Evolutionary conservation across 2,888 invertebrate species (phyloP), one percentile per base, ranked within the genome.

Genomic region (Eupsilia transversa): DNA sequence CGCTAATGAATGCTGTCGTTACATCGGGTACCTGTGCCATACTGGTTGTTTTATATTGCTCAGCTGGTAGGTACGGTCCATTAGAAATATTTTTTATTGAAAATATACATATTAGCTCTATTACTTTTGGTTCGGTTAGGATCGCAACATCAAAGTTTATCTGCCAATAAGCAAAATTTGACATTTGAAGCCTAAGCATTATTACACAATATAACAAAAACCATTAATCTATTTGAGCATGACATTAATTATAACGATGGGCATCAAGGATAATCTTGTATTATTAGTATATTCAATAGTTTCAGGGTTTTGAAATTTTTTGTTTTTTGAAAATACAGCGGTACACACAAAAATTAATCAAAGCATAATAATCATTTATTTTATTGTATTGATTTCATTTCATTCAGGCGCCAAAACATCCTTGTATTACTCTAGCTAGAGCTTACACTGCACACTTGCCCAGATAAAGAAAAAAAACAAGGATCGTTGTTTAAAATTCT

Each of bases 1-100:
- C 84, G 89, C 89, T 94, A 93, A 94, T 94, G 92, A 92, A 89
- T 86, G 86, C 82, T 91, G 91, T 92, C 90, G 89, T 91, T 93
- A 91, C 89, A 84, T 90, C 87, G 85, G 82, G 87, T 89, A 88
- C 84, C 84, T 86, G 86, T 81, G 80, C 74, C 65, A 73, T 84
- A 78, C n/a, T 57, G 33, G 27, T 38, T 80, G 46, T 69, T 80
- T 56, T 33, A 52, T 33, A 57, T 33, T 30, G 23, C 33, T 73
- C 33, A 30, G 4, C n/a, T 20, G 38, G 10, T 9, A 43, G 38
- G 10, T 9, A 43, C n/a, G 5, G 33, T 35, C 17, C 1, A 17
- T 23, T 27, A 10, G 49, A 49, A 73, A 7, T 23, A 23, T 46
- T 46, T 46, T 46, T 46, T 3, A 64, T 23, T 14, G 14, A 46